These are phyloP conservation scores for Zophobas atratus DNA, from an alignment of 1,140 invertebrate species.

Conservation along the genomic window DNA sequence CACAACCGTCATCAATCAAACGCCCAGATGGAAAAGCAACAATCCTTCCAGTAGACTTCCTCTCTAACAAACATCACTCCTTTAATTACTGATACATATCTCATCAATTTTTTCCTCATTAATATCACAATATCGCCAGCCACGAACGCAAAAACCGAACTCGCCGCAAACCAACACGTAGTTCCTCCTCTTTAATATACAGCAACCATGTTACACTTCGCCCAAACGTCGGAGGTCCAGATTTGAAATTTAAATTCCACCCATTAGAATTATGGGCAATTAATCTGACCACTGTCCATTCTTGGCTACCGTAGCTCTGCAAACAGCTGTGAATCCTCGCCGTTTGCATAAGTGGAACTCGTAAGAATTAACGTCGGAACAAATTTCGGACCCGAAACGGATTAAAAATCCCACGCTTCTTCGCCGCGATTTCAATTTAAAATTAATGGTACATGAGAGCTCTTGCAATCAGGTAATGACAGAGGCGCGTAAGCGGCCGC, in stretches of 20 bases:
- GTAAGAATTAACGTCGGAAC: no score
- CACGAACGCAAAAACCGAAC: constrained; percentile 8
- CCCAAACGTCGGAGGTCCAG: neutral
- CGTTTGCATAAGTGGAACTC: no score
- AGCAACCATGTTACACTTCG: constrained; percentile 1
- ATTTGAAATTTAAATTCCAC: constrained; percentile 33
- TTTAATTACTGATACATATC: constrained; percentile 16
- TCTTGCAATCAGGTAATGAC: constrained; percentile 9
- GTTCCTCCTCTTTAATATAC: neutral
- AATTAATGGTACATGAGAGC: no score
- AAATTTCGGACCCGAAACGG: no score
- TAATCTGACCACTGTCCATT: neutral
- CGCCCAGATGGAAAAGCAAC: neutral
- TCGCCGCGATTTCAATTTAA: neutral
- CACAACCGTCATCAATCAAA: constrained; percentile 7
- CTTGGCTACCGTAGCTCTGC: no score
- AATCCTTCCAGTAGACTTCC: neutral
- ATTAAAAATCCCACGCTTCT: no score
- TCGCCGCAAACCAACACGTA: constrained; percentile 2
- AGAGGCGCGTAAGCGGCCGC: constrained; percentile 9
- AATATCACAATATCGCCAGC: neutral
- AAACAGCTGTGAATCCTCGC: no score
- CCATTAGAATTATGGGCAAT: constrained; percentile 24
- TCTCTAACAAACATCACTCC: neutral
- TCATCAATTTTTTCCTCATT: neutral